Conservation (phyloP, 1,140 invertebrate species). For the Cydia pomonella region DNA sequence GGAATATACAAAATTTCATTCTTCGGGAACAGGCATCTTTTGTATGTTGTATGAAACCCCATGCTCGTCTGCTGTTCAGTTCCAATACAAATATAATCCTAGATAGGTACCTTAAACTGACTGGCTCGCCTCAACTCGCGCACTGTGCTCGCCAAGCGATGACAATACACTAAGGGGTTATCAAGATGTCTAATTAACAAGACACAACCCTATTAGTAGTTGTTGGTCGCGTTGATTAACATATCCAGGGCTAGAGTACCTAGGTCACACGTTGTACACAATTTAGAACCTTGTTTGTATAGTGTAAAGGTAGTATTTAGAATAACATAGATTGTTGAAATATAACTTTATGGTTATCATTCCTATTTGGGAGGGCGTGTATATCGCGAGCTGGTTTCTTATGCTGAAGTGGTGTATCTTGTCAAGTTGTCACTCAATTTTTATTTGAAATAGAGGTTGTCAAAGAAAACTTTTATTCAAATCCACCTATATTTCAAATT, state of each 20-base stretch:
- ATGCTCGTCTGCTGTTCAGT: background rate
- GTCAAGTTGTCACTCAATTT: no score
- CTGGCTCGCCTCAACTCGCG: background rate
- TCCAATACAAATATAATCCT: background rate
- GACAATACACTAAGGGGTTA: background rate
- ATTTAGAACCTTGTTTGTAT: background rate
- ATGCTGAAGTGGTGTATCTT: background rate
- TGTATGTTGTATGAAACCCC: no score
- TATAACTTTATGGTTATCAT: background rate
- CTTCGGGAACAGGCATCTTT: no score
- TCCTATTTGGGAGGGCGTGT: background rate
- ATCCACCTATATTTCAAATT: no score
- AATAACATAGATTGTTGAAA: background rate
- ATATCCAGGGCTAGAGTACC: background rate
- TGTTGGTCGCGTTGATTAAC: slow-evolving; percentile 6
- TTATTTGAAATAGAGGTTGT: no score
- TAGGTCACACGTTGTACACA: background rate
- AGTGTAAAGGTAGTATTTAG: background rate
- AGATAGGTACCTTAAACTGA: no score
- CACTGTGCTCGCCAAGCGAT: background rate
- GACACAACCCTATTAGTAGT: slow-evolving; percentile 25
- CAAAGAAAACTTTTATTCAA: no score
- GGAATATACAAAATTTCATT: no score
- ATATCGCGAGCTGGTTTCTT: background rate
- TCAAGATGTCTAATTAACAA: slow-evolving; percentile 25